Evolutionary conservation across 2,113 vertebrate genomes (phyloP).

Genomic region (Protobothrops mucrosquamatus): DNA sequence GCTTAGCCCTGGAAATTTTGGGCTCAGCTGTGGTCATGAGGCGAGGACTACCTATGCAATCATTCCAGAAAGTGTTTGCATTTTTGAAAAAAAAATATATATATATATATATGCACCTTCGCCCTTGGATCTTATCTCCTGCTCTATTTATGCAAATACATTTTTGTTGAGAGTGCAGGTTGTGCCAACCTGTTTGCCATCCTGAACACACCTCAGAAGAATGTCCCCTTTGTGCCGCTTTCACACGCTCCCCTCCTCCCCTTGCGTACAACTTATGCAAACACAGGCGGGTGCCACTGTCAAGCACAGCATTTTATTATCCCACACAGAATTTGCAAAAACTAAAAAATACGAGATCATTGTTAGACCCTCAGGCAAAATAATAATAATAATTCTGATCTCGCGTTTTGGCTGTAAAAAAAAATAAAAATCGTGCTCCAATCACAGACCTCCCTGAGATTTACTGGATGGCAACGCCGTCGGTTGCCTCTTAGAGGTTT

Average conservation of each 20-base stretch:
- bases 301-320: constrained; percentile 16
- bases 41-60: not conserved
- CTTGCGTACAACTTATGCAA: not conserved
- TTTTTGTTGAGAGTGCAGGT: not conserved
- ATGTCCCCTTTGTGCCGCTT: not conserved
- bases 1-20: not conserved
- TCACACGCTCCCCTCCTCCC: not conserved
- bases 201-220: not conserved
- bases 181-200: not conserved
- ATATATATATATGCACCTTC: not conserved
- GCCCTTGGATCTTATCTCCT: not conserved
- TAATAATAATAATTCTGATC: not conserved
- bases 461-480: not conserved
- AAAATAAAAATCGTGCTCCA: not conserved
- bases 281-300: not conserved
- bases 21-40: not conserved
- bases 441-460: not conserved
- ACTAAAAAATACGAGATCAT: not conserved
- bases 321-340: not conserved
- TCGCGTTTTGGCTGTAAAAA: not conserved
- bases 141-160: not conserved
- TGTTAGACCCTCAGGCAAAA: not conserved
- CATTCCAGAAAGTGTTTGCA: not conserved
- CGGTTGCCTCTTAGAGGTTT: not conserved
- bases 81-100: not conserved